Base-by-base conservation (phyloP, 1,140 invertebrate genomes). In the Listronotus bonariensis region DNA sequence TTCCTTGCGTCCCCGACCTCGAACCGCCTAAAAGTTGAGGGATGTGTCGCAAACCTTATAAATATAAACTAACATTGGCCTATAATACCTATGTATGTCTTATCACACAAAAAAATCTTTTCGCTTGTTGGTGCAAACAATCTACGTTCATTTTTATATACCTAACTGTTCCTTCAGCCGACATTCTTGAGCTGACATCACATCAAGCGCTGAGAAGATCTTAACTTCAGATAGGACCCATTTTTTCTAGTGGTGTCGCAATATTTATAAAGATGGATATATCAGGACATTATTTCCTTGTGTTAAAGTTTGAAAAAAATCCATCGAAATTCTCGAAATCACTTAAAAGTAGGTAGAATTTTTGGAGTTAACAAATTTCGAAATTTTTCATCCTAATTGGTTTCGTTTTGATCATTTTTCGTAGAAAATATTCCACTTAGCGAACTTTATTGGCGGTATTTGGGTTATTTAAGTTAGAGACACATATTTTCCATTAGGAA, bases 121-220 rank as follows among this genome's bases (percentile, higher is more conserved):
- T n/a, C 15, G 45, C 14, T 41, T 6, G 20, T 51, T 60, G 57
- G 57, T 51, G 57, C 46, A 41, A 36, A 12, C 20, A 8, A 11
- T 38, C 48, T 32, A 20, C 15, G 34, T 3, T 9, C 57, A 15
- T 48, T 51, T 34, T 12, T 20, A 32, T 43, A 40, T 46, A 57
- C 55, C 41, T 60, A 60, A 60, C 57, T 60, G 57, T 60, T 60
- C 38, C 57, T 60, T 46, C 38, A 60, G 38, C 45, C 48, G 45
- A 42, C 57, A 60, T 60, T 60, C 57, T 60, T 60, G 8, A 46
- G 36, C 34, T 51, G 57, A 45, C 57, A 51, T 20, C 57, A 40
- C 57, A 60, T 60, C 57, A 51, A 60, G 48, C 46, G 45, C 17
- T 49, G 36, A 32, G 55, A 46, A 57, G 57, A 60, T 60, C 46